These are phyloP conservation scores for Neosilurus mollespiculum DNA, from an alignment of 2,797 vertebrate species.

Conservation along the genomic window DNA sequence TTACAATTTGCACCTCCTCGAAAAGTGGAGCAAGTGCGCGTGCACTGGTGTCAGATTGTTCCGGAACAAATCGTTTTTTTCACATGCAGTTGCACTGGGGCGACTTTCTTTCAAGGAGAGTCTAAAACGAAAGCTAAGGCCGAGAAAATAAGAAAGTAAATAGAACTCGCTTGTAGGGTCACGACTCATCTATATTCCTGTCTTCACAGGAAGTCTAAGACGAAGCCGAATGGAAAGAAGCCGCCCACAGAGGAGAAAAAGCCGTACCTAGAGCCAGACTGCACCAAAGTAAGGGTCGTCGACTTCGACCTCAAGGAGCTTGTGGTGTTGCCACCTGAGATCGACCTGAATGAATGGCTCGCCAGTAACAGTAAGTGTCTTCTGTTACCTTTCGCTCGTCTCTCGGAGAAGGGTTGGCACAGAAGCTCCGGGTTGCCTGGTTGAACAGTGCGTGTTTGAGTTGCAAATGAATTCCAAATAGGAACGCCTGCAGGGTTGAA, in stretches of 20 bases:
- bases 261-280: conserved; percentile 91
- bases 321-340: conserved; percentile 94
- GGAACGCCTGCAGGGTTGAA: not conserved
- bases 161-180: not conserved
- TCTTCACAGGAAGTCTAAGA: conserved; percentile 90
- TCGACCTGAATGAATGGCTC: conserved; percentile 99
- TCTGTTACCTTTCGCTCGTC: not conserved
- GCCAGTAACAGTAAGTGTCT: conserved; percentile 92
- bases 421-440: not conserved
- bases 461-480: not conserved
- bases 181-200: conserved; percentile 13
- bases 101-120: no score
- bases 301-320: conserved; percentile 96
- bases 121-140: not conserved
- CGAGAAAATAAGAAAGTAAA: not conserved
- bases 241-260: conserved; percentile 92
- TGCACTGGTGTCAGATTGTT: no score
- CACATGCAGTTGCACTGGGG: no score
- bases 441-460: not conserved
- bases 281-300: conserved; percentile 89
- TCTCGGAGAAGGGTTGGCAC: no score
- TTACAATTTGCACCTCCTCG: no score
- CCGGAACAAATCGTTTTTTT: no score
- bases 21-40: no score
- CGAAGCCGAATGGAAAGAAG: conserved; percentile 98